Conservation (phyloP, 1,140 invertebrate genomes). For the Brachionus rotundiformis region DNA sequence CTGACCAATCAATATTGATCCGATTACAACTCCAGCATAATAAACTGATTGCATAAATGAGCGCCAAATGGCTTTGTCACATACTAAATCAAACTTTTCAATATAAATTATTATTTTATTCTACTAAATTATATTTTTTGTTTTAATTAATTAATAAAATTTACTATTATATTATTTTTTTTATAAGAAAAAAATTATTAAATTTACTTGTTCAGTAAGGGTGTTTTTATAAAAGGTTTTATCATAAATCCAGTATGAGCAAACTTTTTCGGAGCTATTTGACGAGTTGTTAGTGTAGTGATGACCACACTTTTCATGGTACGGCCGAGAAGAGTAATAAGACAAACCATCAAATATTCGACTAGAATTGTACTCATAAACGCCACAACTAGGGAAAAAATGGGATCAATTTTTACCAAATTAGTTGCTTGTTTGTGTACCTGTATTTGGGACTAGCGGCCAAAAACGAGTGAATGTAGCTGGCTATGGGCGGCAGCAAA, state of each 20-base stretch:
- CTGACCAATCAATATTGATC: constrained; percentile 29
- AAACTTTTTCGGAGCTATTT: neutral
- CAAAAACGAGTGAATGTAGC: constrained; percentile 40
- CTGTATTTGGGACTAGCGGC: constrained; percentile 38
- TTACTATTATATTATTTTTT: too few species aligned
- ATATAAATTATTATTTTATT: too few species aligned
- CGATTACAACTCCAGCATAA: constrained; percentile 16
- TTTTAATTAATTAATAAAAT: neutral
- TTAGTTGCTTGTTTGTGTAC: too few species aligned
- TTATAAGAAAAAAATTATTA: neutral
- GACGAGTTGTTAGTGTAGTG: neutral
- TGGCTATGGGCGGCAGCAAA: constrained; percentile 26
- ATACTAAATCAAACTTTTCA: constrained; percentile 43
- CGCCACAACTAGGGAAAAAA: neutral
- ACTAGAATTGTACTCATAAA: neutral
- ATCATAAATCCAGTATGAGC: neutral
- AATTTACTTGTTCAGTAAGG: constrained; percentile 37
- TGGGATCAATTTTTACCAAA: neutral
- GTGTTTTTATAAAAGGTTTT: constrained; percentile 46
- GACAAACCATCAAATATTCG: neutral
- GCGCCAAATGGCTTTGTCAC: constrained; percentile 20
- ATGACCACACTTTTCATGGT: neutral
- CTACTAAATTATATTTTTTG: neutral
- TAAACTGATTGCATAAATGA: constrained; percentile 31
- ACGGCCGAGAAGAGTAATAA: neutral